Base-by-base conservation (phyloP, 2,888 invertebrate species). In the Zelleria hepariella region DNA sequence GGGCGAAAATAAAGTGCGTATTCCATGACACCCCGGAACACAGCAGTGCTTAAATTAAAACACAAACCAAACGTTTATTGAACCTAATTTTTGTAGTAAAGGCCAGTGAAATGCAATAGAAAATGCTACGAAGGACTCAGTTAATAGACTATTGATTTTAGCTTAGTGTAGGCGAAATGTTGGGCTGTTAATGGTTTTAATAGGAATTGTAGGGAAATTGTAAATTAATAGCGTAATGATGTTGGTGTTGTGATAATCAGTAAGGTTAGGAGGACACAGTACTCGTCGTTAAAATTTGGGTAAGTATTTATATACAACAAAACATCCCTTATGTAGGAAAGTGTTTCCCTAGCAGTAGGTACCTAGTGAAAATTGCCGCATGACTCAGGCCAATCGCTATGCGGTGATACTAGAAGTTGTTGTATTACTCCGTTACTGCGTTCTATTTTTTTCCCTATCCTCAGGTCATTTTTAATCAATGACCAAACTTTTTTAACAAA, bases 101-200 rank as follows among this genome's bases (percentile, higher is more conserved):
- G 32, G 32, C 32, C 32, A 42, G 32, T 42, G 32, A 42, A 15
- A 42, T 10, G 32, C 15, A 42, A 42, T 42, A 42, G 32, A 53
- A 25, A 53, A 53, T 53, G 53, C 21, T 25, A 24, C 24, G 25
- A 24, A 23, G 25, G 25, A 53, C 59, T 58, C 53, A 58, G 59
- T 61, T 61, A 64, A 64, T 60, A 62, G 62, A 42, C 32, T 42
- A 42, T 42, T 42, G 32, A 42, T 42, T 42, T 42, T 42, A 42
- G 32, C 32, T 42, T 42, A 42, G 6, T 42, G 32, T 42, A 42
- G 32, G 32, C 15, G 32, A 42, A 42, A 42, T 42, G 32, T 42
- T 42, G 15, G 32, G 32, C 32, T 42, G 32, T 42, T 42, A 42
- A 42, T 32, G 32, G 32, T 42, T 42, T 42, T 42, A 42, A 42